Percentiles rank a stretch among this genome's conserved stretches.
Conservation (phyloP, 2,888 invertebrate genomes). For the Caenorhabditis angaria region DNA sequence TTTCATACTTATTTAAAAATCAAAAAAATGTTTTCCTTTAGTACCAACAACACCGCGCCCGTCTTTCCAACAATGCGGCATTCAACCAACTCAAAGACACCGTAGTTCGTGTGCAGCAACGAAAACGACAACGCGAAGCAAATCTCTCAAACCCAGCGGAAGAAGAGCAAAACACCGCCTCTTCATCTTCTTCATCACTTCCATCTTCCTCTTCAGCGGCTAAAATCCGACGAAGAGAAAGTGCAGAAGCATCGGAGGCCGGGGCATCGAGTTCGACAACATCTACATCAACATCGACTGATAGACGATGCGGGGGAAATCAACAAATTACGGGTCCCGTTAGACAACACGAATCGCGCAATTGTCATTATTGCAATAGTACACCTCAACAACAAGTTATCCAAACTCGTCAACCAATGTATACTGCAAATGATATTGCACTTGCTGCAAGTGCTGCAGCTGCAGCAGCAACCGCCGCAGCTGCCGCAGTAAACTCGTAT, state of each 20-base stretch:
- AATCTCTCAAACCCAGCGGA: not conserved
- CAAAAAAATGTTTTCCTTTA: not conserved
- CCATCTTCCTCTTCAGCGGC: not conserved
- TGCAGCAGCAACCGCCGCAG: not conserved
- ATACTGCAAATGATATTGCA: not conserved
- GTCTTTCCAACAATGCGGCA: not conserved
- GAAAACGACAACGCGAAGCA: slow-evolving; percentile 5
- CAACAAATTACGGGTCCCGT: slow-evolving; percentile 12
- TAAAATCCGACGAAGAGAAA: not conserved
- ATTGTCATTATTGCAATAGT: slow-evolving; percentile 3
- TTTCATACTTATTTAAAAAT: too few species aligned
- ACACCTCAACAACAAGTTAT: not conserved
- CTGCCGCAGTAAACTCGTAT: not conserved
- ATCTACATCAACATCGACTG: too few species aligned
- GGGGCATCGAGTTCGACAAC: not conserved
- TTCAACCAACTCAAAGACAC: slow-evolving; percentile 12
- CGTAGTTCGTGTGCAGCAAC: slow-evolving; percentile 6
- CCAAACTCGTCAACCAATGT: not conserved
- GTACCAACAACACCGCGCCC: not conserved
- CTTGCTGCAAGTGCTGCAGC: not conserved
- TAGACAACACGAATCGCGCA: slow-evolving; percentile 8
- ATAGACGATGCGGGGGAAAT: not conserved
- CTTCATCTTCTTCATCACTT: not conserved
- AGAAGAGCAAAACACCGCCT: not conserved
- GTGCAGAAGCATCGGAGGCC: not conserved